Conservation (phyloP, 2,797 vertebrate species). For the Agapornis canus region DNA sequence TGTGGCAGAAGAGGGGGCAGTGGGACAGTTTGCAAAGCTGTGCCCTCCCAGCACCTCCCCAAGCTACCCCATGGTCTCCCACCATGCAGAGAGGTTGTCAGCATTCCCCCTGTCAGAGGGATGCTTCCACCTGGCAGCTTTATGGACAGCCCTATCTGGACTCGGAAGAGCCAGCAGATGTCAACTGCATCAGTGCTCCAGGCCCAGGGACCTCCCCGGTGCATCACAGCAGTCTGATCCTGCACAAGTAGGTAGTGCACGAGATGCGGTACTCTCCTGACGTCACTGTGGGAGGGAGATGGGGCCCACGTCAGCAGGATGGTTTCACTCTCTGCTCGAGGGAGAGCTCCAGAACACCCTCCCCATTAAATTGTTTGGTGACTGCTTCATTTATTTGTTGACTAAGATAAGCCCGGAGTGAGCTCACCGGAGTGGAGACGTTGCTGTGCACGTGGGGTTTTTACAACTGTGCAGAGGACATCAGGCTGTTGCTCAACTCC, state of each 20-base stretch:
- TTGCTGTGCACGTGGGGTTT: not conserved
- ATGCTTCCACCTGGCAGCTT: not conserved
- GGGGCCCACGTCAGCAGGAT: not conserved
- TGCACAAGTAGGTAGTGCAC: rapidly evolving
- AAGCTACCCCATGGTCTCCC: not conserved
- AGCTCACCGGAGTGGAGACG: not conserved
- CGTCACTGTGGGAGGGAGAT: not conserved
- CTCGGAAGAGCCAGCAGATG: not conserved
- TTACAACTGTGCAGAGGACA: not conserved
- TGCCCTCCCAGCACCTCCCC: not conserved
- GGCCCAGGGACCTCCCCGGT: rapidly evolving
- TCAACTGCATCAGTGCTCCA: rapidly evolving
- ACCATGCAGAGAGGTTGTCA: not conserved
- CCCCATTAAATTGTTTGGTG: not conserved
- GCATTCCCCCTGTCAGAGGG: not conserved
- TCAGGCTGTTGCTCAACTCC: not conserved
- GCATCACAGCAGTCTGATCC: rapidly evolving
- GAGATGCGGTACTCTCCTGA: not conserved
- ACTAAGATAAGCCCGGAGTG: not conserved
- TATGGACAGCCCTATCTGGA: not conserved
- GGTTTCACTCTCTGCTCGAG: not conserved
- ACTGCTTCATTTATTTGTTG: not conserved
- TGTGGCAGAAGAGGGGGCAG: rapidly evolving
- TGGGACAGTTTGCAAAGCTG: not conserved
- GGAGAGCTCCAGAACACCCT: not conserved